Conservation (phyloP, 2,888 invertebrate genomes). For the Baronia brevicornis region DNA sequence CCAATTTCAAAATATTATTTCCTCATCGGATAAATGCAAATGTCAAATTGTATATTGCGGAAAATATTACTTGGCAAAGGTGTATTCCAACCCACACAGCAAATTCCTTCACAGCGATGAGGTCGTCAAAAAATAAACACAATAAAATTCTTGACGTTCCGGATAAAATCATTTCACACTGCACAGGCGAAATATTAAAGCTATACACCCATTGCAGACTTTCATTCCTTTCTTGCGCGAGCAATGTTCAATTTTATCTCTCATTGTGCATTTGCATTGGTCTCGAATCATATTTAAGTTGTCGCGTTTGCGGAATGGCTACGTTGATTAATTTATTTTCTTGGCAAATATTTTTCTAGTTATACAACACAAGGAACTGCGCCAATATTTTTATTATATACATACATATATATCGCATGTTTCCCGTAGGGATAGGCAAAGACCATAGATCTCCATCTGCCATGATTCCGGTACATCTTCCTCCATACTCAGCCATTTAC, state of each 20-base stretch:
- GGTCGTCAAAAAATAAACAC: slow-evolving; percentile 8
- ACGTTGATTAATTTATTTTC: slow-evolving; percentile 20
- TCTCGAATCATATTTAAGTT: slow-evolving; percentile 49
- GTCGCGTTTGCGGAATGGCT: slow-evolving; percentile 25
- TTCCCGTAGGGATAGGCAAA: too few relatives aligned
- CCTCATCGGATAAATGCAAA: too few relatives aligned
- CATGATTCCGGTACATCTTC: too few relatives aligned
- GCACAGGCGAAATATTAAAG: slow-evolving; percentile 37
- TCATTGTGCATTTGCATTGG: slow-evolving; percentile 49
- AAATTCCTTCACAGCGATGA: not conserved
- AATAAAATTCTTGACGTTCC: slow-evolving; percentile 10
- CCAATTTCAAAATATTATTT: too few relatives aligned
- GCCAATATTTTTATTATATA: too few relatives aligned
- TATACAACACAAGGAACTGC: slow-evolving; percentile 2
- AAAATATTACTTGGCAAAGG: slow-evolving; percentile 1
- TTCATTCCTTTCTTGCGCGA: slow-evolving; percentile 40
- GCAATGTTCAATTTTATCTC: slow-evolving; percentile 48
- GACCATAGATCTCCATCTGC: too few relatives aligned
- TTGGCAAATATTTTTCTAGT: slow-evolving; percentile 12
- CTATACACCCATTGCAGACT: slow-evolving; percentile 31
- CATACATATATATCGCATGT: too few relatives aligned
- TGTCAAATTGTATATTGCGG: slow-evolving; percentile 1
- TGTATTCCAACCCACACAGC: slow-evolving; percentile 2
- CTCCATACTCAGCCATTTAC: too few relatives aligned
- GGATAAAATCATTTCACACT: slow-evolving; percentile 33